Base-by-base conservation (phyloP, 2,113 vertebrate species). In the Jacana jacana region DNA sequence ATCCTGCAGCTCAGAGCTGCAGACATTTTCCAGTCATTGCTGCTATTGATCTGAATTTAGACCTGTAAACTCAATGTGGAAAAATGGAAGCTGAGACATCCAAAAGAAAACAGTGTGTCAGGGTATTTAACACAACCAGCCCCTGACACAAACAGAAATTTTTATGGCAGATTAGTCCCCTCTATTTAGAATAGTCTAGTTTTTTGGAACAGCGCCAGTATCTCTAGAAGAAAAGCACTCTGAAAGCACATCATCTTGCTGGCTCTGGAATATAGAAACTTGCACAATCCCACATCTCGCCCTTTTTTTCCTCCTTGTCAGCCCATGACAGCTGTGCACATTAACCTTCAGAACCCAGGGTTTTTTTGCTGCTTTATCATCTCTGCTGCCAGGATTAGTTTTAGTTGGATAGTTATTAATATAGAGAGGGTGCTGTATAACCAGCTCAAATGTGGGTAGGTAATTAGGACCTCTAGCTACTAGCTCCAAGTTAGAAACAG, bases 361-460 rank as follows among this genome's bases (percentile, higher is more conserved):
- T 3, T 40, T 70, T 4, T 87, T 35, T 8, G 3, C 64, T 89
- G 60, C 44, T 93, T 84, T 61, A 70, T 93, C 75, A 61, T 95
- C 83, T 80, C 85, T 95, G 61, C 75, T 94, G 86, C 64, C 88
- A 83, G 76, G 39, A 82, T 95, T 96, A 93, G 84, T 96, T 97
- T 97, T 97, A 96, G 96, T 93, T 93, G 96, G 73, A 89, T 81
- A 80, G 76, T 90, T 96, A 97, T 97, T 96, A 97, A 97, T 92
- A 75, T 3, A 88, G 46, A 96, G 75, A 96, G 72, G 55, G 58
- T 95, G 81, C 91, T 97, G 92, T 70, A 94, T 79, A 94, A 95
- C 83, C 75, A 91, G 31, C 75, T 93, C 91, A 84, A 14, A 95
- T 95, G 96, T 95, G 83, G 90, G 22, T 58, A 58, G 55, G 87